phyloP scores from a whole-genome alignment of 2,113 vertebrate genomes.

The Thamnophis sirtalis region DNA sequence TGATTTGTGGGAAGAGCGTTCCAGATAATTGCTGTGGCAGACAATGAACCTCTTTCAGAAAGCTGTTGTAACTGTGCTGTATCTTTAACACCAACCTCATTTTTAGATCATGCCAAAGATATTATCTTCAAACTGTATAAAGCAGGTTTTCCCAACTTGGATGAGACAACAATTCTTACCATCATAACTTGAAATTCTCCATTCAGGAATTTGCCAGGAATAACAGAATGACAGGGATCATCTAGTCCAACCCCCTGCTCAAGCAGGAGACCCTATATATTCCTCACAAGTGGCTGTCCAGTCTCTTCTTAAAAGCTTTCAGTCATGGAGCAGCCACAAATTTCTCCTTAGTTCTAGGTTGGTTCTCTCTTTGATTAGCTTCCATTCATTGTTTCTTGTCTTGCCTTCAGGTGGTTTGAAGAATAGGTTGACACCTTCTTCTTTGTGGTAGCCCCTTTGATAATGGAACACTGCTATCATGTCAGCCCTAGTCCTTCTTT shows the following conservation, averaged over 20 bases:
- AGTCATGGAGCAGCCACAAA: too few species aligned
- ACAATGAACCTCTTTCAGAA: background rate
- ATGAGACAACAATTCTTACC: background rate
- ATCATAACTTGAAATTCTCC: background rate
- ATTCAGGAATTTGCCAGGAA: background rate
- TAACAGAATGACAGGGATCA: background rate
- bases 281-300: background rate
- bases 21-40: background rate
- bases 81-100: background rate
- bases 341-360: too few species aligned
- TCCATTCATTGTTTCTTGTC: too few species aligned
- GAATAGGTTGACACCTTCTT: too few species aligned
- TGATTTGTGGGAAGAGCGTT: background rate
- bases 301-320: background rate
- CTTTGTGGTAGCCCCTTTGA: too few species aligned
- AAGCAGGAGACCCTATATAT: background rate
- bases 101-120: background rate
- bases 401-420: too few species aligned
- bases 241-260: background rate
- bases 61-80: background rate
- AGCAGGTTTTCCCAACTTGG: background rate
- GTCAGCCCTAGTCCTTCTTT: too few species aligned
- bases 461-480: too few species aligned
- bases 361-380: too few species aligned
- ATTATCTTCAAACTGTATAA: background rate